Evolutionary conservation across 2,797 vertebrate species (phyloP), one percentile per base, ranked within the genome.

Genomic region (Pangasius djambal): DNA sequence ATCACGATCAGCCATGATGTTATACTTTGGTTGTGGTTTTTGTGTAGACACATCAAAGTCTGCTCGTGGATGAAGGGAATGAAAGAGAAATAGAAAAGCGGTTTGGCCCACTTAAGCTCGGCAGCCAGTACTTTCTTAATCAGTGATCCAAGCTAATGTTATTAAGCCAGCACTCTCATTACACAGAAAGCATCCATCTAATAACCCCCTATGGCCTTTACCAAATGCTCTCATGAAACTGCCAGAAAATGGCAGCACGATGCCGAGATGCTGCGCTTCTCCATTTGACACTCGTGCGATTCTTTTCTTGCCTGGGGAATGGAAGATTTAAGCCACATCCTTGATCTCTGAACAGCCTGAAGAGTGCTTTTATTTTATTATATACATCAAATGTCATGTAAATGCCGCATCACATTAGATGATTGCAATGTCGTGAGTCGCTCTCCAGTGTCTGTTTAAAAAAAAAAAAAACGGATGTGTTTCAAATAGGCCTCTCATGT

Each of bases 141-240:
- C 91, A 90, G 91, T 92, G 92, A 93, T 92, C 92, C 92, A 91
- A 86, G 91, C 92, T 93, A 93, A 93, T 92, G 92, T 93, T 92
- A 94, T 93, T 93, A 94, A 92, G 93, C 92, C 94, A 94, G 91
- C 91, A 91, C 91, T 93, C 93, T 94, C 93, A 94, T 94, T 93
- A 94, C 92, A 93, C 91, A 94, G 93, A 93, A 91, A 92, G 92
- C 93, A 91, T 92, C 90, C 91, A 89, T 94, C 91, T 92, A 93
- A 92, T 93, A 93, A 94, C 93, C 92, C 93, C 92, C 93, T 91
- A 92, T 93, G 92, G 93, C 92, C 92, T 92, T 91, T 90, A 93
- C 93, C 93, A 94, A 94, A 94, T 94, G 94, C 89, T 94, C 89
- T 78, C 89, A 75, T 88, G 87, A 93, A 94, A 93, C 92, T 93